Evolutionary conservation across 2,888 invertebrate genomes (phyloP).

Genomic region (Drosophila neotestacea): DNA sequence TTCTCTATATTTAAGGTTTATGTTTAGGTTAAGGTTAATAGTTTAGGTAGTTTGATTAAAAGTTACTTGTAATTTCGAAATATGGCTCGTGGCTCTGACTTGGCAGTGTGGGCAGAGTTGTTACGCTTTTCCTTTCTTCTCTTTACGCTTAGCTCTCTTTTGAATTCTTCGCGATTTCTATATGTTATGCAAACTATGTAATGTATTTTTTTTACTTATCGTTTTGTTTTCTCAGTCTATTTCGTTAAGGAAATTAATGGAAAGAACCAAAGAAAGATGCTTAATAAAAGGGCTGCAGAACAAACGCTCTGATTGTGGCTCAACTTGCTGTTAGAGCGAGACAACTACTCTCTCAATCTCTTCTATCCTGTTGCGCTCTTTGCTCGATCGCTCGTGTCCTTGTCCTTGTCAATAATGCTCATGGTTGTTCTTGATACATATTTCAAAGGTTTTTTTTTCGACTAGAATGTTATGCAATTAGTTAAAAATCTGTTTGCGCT

Average conservation of each 20-base stretch:
- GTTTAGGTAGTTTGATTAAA: slow-evolving; percentile 80
- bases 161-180: slow-evolving; percentile 42
- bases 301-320: slow-evolving; percentile 39
- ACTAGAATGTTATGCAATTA: slow-evolving; percentile 76
- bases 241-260: slow-evolving; percentile 68
- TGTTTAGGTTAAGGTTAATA: slow-evolving; percentile 77
- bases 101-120: slow-evolving; percentile 77
- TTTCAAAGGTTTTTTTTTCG: slow-evolving; percentile 61
- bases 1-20: slow-evolving; percentile 59
- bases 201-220: slow-evolving; percentile 42
- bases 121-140: slow-evolving; percentile 22
- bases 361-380: slow-evolving; percentile 12
- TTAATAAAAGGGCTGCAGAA: slow-evolving; percentile 37
- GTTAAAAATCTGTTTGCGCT: slow-evolving; percentile 48
- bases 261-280: slow-evolving; percentile 47
- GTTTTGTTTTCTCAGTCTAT: slow-evolving; percentile 81
- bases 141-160: slow-evolving; percentile 29
- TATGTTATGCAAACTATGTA: slow-evolving; percentile 35
- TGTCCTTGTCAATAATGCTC: slow-evolving; percentile 10
- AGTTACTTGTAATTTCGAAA: slow-evolving; percentile 78
- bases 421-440: not conserved
- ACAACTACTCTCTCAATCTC: slow-evolving; percentile 24
- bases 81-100: slow-evolving; percentile 82
- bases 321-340: slow-evolving; percentile 15
- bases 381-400: slow-evolving; percentile 21